Conservation (phyloP, 1,140 invertebrate species). For the Mesaphorura yosii region DNA sequence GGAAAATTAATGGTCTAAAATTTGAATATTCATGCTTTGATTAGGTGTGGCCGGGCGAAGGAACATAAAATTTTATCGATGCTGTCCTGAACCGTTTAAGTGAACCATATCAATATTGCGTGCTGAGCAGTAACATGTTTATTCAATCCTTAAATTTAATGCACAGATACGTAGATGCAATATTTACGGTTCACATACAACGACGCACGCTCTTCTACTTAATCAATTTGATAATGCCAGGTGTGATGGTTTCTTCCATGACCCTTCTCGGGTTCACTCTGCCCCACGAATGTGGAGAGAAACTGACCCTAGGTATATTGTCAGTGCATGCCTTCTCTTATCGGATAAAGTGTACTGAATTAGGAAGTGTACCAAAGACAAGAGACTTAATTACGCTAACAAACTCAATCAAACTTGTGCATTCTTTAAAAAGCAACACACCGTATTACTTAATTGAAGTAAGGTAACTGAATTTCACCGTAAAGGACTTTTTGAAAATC, state of each 20-base stretch:
- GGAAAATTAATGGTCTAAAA: too few species aligned
- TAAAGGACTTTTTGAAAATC: too few species aligned
- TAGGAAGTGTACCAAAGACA: not conserved
- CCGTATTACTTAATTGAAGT: too few species aligned
- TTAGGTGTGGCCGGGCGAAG: slow-evolving; percentile 36
- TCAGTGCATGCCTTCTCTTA: too few species aligned
- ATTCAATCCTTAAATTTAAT: too few species aligned
- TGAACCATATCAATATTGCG: too few species aligned
- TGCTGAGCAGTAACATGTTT: too few species aligned
- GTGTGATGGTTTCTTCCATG: slow-evolving; percentile 55
- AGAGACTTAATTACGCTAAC: too few species aligned
- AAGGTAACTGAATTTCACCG: too few species aligned
- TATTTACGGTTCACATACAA: slow-evolving; percentile 51
- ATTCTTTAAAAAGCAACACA: too few species aligned
- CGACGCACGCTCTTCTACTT: slow-evolving; percentile 55
- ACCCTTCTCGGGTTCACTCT: slow-evolving; percentile 55
- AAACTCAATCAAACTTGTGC: too few species aligned
- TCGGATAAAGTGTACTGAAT: not conserved
- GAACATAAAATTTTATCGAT: slow-evolving; percentile 40
- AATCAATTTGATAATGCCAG: slow-evolving; percentile 58
- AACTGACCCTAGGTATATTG: slow-evolving; percentile 51
- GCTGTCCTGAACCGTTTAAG: slow-evolving; percentile 46
- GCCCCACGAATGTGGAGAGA: slow-evolving; percentile 56
- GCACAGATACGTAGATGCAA: slow-evolving; percentile 57
- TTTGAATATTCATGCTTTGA: not conserved